Evolutionary conservation across 2,113 vertebrate genomes (phyloP), one percentile per base, ranked within the genome.

Genomic region (Oryzias curvinotus): DNA sequence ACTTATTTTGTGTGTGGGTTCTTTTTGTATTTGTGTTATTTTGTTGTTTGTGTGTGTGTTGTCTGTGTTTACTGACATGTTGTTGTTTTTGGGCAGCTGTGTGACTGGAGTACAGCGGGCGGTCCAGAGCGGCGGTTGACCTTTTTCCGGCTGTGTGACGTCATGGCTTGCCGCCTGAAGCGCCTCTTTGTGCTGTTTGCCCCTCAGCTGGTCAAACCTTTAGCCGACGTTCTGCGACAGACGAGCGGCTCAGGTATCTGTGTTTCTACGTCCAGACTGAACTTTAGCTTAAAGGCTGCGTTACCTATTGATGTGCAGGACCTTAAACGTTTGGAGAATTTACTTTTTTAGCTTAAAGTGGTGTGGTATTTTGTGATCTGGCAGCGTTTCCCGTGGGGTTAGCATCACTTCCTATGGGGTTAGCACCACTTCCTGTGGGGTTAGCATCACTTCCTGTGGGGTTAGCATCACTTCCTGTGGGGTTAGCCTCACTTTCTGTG

Each of bases 171-270:
- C 16, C 93, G 90, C 13, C 92, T 99, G 57, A 98, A 95, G 77
- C 95, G 96, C 3, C 93, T 99, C 51, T 98, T 99, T 51, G 93
- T 93, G 6, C 88, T 98, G 15, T 99, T 99, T 59, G 95, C 97
- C 0, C 96, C 96, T 19, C 95, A 97, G 54, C 85, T 99, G 66
- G 92, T 98, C 66, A 98, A 96, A 62, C 91, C 94, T 0, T 90
- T 97, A 45, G 90, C 95, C 0, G 93, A 97, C 45, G 87, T 93
- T 5, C 88, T 99, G 69, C 91, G 85, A 46, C 92, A 92, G 55
- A 89, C 92, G 61, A 93, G 94, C 78, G 15, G 81, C 55, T 45
- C 44, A 45, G 44, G 44, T 45, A 45, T 36, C 8, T 36, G 8
- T 36, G 10, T 36, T 36, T 36, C 36, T 36, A 36, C 10, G 10